Base-by-base conservation (phyloP, 2,888 invertebrate species). In the Orgyia antiqua region DNA sequence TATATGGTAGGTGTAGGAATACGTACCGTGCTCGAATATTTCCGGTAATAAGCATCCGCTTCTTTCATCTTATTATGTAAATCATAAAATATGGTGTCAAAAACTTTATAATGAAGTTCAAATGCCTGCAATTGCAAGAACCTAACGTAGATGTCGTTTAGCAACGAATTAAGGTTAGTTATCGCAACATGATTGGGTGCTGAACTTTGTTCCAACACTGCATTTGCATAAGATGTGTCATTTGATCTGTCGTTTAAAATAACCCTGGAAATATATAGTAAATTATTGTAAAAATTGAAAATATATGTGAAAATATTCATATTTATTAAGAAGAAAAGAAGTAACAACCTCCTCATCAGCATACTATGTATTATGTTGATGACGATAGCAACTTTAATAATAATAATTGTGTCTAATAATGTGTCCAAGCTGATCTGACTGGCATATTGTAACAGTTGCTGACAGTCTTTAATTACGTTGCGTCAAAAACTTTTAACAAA, bases 1-100 rank as follows among this genome's bases (percentile, higher is more conserved):
- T n/a, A n/a, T n/a, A n/a, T n/a, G n/a, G n/a, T 17, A 4, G 7
- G 17, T 7, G 8, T 18, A 18, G 7, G 13, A 17, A 21, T 39
- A 67, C 69, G 42, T 26, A 80, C 80, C 42, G 64, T 65, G 36
- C 79, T 75, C 1, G 68, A 67, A 39, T 77, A 79, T 26, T 66
- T 66, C 1, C 40, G 36, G 27, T 73, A 82, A 34, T 80, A 82
- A 0, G 41, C 39, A 39, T 82, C 80, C 1, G 72, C 75, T 2
- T 51, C 44, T 33, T 73, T 75, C 82, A 82, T 82, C 26, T 51
- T 55, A 5, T 42, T 42, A 20, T 79, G 71, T 2, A 82, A 37
- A 9, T 58, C 39, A 7, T 45, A 38, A 27, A 82, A 75, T 18
- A 80, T 51, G 0, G 39, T 38, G n/a, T 54, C 48, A 26, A 77